Base-by-base conservation (phyloP, 2,113 vertebrate genomes). In the Callopanchax toddi region DNA sequence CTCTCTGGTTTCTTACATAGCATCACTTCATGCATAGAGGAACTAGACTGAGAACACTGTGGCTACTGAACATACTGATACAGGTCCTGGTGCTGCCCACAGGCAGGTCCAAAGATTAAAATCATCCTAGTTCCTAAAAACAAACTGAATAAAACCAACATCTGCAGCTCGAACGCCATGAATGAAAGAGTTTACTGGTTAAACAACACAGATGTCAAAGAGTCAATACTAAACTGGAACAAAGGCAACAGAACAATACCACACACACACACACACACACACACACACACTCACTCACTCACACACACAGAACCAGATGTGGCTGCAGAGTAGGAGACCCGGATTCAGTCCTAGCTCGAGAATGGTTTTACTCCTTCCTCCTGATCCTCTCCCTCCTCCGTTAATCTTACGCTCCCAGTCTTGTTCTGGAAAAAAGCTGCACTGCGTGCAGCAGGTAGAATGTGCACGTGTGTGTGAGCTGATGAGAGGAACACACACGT, bases 31-130 rank as follows among this genome's bases (percentile, higher is more conserved):
- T n/a, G n/a, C n/a, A n/a, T n/a, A n/a, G n/a, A n/a, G n/a, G n/a
- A n/a, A n/a, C n/a, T n/a, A n/a, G n/a, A n/a, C n/a, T n/a, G n/a
- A n/a, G n/a, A n/a, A n/a, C n/a, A n/a, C n/a, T n/a, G n/a, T n/a
- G n/a, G n/a, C n/a, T n/a, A n/a, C n/a, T n/a, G n/a, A 77, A 85
- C 75, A 81, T 63, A 79, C 79, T 71, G 69, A 69, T 64, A 71
- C 52, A 57, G 62, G 60, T 72, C 36, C 61, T 21, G 53, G 36
- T 61, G 79, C 68, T 71, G 56, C 66, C 17, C 45, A 60, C 64
- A 60, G 71, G 57, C 60, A 53, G 55, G 64, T 22, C 62, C 44
- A 64, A 80, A 61, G 44, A 71, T 39, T 81, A 75, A 85, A 87
- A 85, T 59, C 37, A 70, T 50, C 50, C 76, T 45, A 56, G 25